These are phyloP conservation scores for Brevipalpus yothersi DNA, from an alignment of 1,140 invertebrate genomes.

Conservation along the genomic window DNA sequence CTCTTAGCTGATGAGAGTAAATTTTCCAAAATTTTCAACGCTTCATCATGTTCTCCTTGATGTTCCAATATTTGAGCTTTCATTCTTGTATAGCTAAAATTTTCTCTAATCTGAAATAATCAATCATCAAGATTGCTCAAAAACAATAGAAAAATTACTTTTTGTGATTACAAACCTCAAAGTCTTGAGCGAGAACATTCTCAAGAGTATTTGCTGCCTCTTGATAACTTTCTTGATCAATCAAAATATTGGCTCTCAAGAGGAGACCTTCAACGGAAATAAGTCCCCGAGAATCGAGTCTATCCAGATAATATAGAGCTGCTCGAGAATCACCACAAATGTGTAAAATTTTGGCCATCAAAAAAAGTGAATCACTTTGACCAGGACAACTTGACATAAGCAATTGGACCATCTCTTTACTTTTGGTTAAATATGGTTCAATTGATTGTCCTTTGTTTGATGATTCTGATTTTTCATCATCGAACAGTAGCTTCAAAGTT, in stretches of 20 bases:
- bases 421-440: conserved; percentile 24
- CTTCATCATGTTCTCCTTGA: conserved; percentile 39
- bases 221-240: conserved; percentile 39
- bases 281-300: conserved; percentile 44
- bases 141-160: background rate
- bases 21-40: conserved; percentile 42
- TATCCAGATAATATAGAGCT: conserved; percentile 29
- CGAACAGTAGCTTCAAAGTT: conserved; percentile 46
- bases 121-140: background rate
- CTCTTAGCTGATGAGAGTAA: conserved; percentile 27
- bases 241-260: conserved; percentile 44
- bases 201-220: conserved; percentile 61
- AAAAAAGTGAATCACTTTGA: conserved; percentile 39
- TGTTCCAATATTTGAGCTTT: conserved; percentile 55
- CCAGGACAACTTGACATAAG: conserved; percentile 56
- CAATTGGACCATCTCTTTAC: conserved; percentile 39
- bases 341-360: conserved; percentile 53
- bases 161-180: conserved; percentile 30
- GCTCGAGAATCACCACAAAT: conserved; percentile 22
- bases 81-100: conserved; percentile 67
- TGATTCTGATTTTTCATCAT: conserved; percentile 37
- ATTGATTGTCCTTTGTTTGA: conserved; percentile 22
- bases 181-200: conserved; percentile 65
- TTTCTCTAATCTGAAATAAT: conserved; percentile 38
- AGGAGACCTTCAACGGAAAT: conserved; percentile 56